Percentiles rank a stretch among this genome's conserved stretches.
These are phyloP conservation scores for Mimumesa dahlbomi DNA, from an alignment of 2,888 invertebrate genomes.

Conservation along the genomic window DNA sequence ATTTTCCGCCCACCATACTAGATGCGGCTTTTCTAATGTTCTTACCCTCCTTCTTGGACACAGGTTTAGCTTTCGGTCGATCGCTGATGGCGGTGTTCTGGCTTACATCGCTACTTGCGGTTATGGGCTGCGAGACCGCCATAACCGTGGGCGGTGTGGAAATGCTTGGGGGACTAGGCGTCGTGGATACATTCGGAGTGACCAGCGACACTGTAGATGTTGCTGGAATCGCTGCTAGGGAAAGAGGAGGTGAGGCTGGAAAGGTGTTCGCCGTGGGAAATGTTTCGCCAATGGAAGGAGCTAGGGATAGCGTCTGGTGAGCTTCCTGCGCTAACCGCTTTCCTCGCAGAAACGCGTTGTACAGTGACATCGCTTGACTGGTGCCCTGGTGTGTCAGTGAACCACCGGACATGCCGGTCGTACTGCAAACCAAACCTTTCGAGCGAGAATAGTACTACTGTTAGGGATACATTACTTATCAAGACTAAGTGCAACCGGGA, in stretches of 20 bases:
- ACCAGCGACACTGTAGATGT: conserved; percentile 59
- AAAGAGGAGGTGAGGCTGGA: conserved; percentile 64
- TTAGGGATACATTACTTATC: too few relatives aligned
- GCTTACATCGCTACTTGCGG: conserved; percentile 82
- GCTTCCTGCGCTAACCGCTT: conserved; percentile 58
- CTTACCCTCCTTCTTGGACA: conserved; percentile 90
- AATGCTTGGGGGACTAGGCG: conserved; percentile 66
- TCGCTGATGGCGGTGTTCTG: conserved; percentile 91
- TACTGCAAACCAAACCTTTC: conserved; percentile 78
- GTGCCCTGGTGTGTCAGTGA: conserved; percentile 77
- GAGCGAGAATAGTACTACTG: too few relatives aligned
- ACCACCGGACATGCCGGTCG: conserved; percentile 77
- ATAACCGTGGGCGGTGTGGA: conserved; percentile 65
- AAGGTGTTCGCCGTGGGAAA: conserved; percentile 66
- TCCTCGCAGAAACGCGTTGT: conserved; percentile 80
- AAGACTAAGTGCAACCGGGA: too few relatives aligned
- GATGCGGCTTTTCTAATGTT: conserved; percentile 84
- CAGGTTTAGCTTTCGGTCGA: conserved; percentile 91
- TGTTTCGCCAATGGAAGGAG: conserved; percentile 66
- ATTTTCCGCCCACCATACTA: conserved; percentile 68
- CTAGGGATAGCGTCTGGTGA: conserved; percentile 58
- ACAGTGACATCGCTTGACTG: conserved; percentile 78
- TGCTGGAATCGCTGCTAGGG: conserved; percentile 60
- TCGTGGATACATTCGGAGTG: conserved; percentile 58
- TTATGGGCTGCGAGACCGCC: conserved; percentile 79